These are phyloP conservation scores for Colletes gigas DNA, from an alignment of 1,140 invertebrate species.

Conservation along the genomic window DNA sequence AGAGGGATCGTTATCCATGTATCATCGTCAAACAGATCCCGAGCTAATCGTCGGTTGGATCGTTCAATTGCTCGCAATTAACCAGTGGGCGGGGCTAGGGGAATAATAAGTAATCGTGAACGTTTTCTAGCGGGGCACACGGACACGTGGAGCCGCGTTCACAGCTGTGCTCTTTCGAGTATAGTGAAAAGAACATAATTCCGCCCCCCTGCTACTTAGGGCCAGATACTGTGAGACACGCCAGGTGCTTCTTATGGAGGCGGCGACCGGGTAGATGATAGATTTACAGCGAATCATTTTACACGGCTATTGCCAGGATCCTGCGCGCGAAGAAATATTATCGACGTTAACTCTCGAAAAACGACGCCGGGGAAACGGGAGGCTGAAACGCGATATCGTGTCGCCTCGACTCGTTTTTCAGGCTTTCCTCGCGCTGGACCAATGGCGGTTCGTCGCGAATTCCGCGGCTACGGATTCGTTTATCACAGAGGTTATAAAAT, in stretches of 20 bases:
- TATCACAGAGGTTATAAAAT: neutral
- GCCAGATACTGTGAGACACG: constrained; percentile 74
- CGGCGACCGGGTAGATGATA: constrained; percentile 69
- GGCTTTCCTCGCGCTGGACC: constrained; percentile 17
- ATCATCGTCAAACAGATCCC: neutral
- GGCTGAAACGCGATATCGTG: constrained; percentile 40
- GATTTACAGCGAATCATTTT: constrained; percentile 81
- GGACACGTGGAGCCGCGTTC: constrained; percentile 45
- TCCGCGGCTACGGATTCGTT: neutral
- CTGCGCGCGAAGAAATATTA: constrained; percentile 73
- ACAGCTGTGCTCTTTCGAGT: constrained; percentile 63
- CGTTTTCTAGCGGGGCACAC: constrained; percentile 36
- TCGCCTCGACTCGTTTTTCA: constrained; percentile 46
- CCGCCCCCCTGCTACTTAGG: constrained; percentile 11
- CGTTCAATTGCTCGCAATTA: constrained; percentile 4
- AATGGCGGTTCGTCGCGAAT: neutral
- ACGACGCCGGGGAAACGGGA: constrained; percentile 6
- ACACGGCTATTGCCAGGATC: constrained; percentile 76
- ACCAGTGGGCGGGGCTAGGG: constrained; percentile 1
- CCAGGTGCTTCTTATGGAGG: constrained; percentile 74
- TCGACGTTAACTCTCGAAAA: constrained; percentile 71
- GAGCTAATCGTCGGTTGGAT: neutral
- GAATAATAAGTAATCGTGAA: constrained; percentile 23
- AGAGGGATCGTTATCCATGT: neutral
- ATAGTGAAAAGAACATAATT: constrained; percentile 61